Base-by-base conservation (phyloP, 2,888 invertebrate species). In the Galerucella pusilla region DNA sequence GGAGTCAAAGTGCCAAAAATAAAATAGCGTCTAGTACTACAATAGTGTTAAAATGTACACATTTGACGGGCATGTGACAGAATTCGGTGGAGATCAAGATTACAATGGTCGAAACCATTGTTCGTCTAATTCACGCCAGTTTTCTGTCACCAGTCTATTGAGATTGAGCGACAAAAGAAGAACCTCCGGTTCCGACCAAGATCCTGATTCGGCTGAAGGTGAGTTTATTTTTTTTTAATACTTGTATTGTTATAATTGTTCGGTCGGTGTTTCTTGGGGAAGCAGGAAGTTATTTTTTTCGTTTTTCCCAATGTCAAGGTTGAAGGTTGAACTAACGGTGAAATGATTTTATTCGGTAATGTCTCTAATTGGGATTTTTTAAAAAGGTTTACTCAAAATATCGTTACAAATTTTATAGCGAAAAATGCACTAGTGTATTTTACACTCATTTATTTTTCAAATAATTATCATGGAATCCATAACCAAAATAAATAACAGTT, bases 121-220 rank as follows among this genome's bases (percentile, higher is more conserved):
- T 76, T 80, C 84, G 10, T 82, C 84, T 61, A 87, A 87, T 77
- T 82, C 85, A 14, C 82, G 84, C 77, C 87, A 87, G 78, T 88
- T 88, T 84, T 87, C 87, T 59, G 88, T 88, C 75, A 87, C 83
- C 78, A 88, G 85, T 82, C 82, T 88, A 73, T 81, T 87, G 75
- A 82, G 85, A 79, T 79, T 87, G 72, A 85, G 84, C 66, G 84
- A 85, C 71, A 86, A 86, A 78, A 81, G 85, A 76, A 78, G 81
- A 60, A 79, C 76, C 76, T 83, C 85, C 11, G 85, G 85, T 72
- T 80, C 79, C n/a, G 86, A 86, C 76, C 83, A 80, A 16, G 85
- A 85, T 73, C 80, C 79, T 14, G 86, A 86, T 77, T 83, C 80
- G 12, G 81, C 84, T 69, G 86, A 86, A 82, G 86, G 87, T 86